Evolutionary conservation across 2,113 vertebrate species (phyloP), one percentile per base, ranked within the genome.

Genomic region (Tragelaphus imberbis): DNA sequence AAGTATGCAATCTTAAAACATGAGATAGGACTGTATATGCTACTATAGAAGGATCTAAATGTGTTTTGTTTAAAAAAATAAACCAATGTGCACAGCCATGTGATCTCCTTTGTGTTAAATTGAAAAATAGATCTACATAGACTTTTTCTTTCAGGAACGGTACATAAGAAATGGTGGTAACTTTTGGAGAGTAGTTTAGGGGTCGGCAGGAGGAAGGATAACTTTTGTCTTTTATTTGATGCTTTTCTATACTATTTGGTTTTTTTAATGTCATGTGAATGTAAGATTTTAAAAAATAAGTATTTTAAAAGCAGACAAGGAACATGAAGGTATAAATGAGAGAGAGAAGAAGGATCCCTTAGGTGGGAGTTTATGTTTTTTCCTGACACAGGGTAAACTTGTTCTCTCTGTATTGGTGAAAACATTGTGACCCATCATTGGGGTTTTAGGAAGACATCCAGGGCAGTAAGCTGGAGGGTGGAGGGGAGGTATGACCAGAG

Each of bases 1-100:
- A 90, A 96, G 28, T 61, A 61, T 94, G 56, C 51, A 94, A n/a
- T 86, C 36, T 61, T 91, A 86, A 97, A 94, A 89, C 90, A 27
- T 59, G 75, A 94, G 61, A 23, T 71, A 68, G 47, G 53, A 49
- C 59, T n/a, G 21, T 56, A 55, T 61, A 13, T 56, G 58, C 47
- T 21, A n/a, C 36, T 79, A 12, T 36, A 75, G 56, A 95, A 95
- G 95, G 12, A 53, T 63, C 55, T 79, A 88, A 68, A 79, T 84
- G 23, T 68, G n/a, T 91, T 65, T 30, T 51, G 11, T 63, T 81
- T 14, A 5, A 56, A 28, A 40, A n/a, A 58, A 79, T 80, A 90
- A 82, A 33, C 3, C 58, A 85, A 15, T 59, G n/a, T 23, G 11
- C 65, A 85, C 10, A 58, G 68, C 49, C 53, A 15, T 33, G 33